Evolutionary conservation across 2,113 vertebrate genomes (phyloP), one percentile per base, ranked within the genome.

Genomic region (Pseudolaguvia tuberculata): DNA sequence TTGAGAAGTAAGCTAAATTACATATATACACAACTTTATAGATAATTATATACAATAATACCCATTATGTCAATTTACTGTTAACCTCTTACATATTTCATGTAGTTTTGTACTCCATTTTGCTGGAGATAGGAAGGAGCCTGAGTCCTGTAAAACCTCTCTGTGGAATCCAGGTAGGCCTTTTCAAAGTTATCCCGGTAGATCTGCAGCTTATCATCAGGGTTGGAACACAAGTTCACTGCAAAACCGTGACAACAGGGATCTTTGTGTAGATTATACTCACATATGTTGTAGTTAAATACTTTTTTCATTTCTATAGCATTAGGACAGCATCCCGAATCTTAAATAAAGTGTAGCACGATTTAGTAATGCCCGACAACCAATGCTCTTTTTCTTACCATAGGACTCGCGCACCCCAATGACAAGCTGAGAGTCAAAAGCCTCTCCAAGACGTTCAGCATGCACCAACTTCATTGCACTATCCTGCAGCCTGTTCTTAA

Each of bases 151-250:
- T 99, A 99, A 91, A 99, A 99, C 86, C 96, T 92, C 89, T 99
- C 97, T 12, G 97, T 99, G 53, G 97, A 98, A 86, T 99, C 97
- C 91, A 98, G 92, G 83, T 99, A 99, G 0, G 96, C 95, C 82
- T 99, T 99, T 88, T 99, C 97, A 92, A 99, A 99, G 91, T 99
- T 99, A 87, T 99, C 97, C 79, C 96, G 93, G 89, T 99, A 99
- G 87, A 99, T 99, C 84, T 99, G 96, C 84, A 99, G 93, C 85
- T 98, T 98, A 92, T 99, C 96, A 13, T 99, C 97, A 2, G 95
- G 93, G 91, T 98, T 99, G 83, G 96, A 98, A 89, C 97, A 99
- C 78, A 99, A 90, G 82, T 99, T 99, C 88, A 99, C 97, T 99
- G 90, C 29, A 62, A 77, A 67, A 53, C 13, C 67, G 42, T 31